phyloP scores from a whole-genome alignment of 2,113 vertebrate species.

The Willisornis vidua region DNA sequence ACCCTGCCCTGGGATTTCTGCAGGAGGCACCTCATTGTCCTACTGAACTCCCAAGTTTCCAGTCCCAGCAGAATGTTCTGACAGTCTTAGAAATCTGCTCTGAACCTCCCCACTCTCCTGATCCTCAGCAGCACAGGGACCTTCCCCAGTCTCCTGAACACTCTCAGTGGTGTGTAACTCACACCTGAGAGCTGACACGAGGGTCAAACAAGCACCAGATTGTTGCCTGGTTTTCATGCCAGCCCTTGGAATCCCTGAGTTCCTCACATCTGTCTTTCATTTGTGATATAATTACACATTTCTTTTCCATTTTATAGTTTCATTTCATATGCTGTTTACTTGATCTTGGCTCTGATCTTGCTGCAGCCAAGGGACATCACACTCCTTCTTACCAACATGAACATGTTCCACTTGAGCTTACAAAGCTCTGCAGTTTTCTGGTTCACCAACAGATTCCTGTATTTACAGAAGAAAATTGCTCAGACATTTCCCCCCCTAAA shows the following conservation, averaged over 20 bases:
- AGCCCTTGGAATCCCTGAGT: conserved; percentile 31
- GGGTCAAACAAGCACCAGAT: conserved; percentile 52
- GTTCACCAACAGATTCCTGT: not conserved
- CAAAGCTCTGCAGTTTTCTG: not conserved
- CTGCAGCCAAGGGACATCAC: not conserved
- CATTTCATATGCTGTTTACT: conserved; percentile 52
- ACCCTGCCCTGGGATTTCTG: not conserved
- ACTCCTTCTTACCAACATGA: not conserved
- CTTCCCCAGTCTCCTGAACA: not conserved
- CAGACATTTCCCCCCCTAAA: not conserved
- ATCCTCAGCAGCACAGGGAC: not conserved
- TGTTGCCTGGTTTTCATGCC: conserved; percentile 59
- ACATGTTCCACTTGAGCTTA: not conserved
- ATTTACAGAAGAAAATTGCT: not conserved
- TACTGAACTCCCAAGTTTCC: not conserved
- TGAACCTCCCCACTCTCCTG: not conserved
- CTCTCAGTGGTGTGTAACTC: not conserved
- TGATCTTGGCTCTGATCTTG: conserved; percentile 20
- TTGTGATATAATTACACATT: conserved; percentile 65
- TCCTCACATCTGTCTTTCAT: conserved; percentile 71
- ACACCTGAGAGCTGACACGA: conserved; percentile 7
- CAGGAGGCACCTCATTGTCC: not conserved
- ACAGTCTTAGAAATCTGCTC: not conserved
- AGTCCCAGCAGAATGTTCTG: not conserved
- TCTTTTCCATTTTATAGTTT: conserved; percentile 54